These are phyloP conservation scores for Pimephales promelas DNA, from an alignment of 2,113 vertebrate species.

Conservation along the genomic window DNA sequence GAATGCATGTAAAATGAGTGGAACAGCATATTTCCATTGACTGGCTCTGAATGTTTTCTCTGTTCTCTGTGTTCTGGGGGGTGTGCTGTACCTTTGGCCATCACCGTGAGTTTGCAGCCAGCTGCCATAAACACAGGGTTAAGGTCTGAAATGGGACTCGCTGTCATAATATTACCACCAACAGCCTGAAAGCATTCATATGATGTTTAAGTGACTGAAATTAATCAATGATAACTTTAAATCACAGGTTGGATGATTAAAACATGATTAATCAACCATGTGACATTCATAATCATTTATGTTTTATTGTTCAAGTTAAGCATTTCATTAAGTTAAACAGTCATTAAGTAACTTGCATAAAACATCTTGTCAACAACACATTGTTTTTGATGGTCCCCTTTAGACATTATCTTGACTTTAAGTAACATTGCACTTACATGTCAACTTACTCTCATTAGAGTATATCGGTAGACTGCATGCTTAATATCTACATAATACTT, in stretches of 20 bases:
- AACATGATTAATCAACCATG: too few species aligned
- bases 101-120: constrained; percentile 80
- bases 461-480: too few species aligned
- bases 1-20: background rate
- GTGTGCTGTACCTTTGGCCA: constrained; percentile 79
- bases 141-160: constrained; percentile 97
- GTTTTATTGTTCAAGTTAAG: background rate
- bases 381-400: too few species aligned
- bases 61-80: background rate
- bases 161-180: constrained; percentile 96
- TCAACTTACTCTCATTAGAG: too few species aligned
- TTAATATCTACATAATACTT: too few species aligned
- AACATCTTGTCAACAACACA: too few species aligned
- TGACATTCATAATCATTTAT: background rate
- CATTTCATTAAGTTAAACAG: background rate
- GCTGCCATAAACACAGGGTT: constrained; percentile 95
- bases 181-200: constrained; percentile 77
- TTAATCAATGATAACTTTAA: too few species aligned
- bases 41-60: background rate
- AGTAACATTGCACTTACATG: too few species aligned
- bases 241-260: too few species aligned
- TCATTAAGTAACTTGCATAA: background rate
- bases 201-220: background rate
- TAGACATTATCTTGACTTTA: too few species aligned
- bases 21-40: background rate